Percentiles rank a stretch among this genome's conserved stretches.
These are phyloP conservation scores for Scaptomyza caliginosa DNA, from an alignment of 2,888 invertebrate genomes.

Conservation along the genomic window DNA sequence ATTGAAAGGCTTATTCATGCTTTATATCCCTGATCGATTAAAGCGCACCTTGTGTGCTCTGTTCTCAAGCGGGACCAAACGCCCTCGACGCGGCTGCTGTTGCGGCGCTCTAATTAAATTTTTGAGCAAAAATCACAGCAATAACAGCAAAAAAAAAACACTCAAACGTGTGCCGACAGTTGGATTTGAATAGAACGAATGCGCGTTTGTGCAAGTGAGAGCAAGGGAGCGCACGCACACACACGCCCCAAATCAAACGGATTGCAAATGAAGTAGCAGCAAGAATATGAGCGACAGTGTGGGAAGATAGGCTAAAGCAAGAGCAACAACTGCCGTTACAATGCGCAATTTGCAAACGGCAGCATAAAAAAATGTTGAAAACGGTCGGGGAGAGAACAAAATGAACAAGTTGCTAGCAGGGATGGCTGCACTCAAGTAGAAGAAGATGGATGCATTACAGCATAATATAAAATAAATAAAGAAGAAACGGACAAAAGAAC, in stretches of 20 bases:
- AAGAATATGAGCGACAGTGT: constrained; percentile 3
- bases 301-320: constrained; percentile 8
- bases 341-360: constrained; percentile 33
- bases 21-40: constrained; percentile 63
- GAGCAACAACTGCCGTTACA: constrained; percentile 38
- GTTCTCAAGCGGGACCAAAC: constrained; percentile 40
- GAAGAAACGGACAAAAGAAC: constrained; percentile 52
- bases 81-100: constrained; percentile 25
- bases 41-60: constrained; percentile 54
- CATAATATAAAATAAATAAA: constrained; percentile 11
- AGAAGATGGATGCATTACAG: constrained; percentile 35
- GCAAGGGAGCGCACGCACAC: constrained; percentile 1
- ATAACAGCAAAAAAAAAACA: constrained; percentile 3
- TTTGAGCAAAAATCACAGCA: constrained; percentile 24
- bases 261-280: constrained; percentile 65
- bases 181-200: constrained; percentile 29
- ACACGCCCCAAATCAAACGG: constrained; percentile 30
- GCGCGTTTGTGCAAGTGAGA: constrained; percentile 12
- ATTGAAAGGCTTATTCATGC: constrained; percentile 23
- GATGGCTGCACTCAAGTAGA: constrained; percentile 26
- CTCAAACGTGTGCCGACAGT: constrained; percentile 50
- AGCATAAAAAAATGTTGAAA: constrained; percentile 37
- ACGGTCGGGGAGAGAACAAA: constrained; percentile 23
- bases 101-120: constrained; percentile 63
- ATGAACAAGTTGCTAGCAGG: constrained; percentile 33